Evolutionary conservation across 2,113 vertebrate genomes (phyloP).

Genomic region (Pitta sordida): DNA sequence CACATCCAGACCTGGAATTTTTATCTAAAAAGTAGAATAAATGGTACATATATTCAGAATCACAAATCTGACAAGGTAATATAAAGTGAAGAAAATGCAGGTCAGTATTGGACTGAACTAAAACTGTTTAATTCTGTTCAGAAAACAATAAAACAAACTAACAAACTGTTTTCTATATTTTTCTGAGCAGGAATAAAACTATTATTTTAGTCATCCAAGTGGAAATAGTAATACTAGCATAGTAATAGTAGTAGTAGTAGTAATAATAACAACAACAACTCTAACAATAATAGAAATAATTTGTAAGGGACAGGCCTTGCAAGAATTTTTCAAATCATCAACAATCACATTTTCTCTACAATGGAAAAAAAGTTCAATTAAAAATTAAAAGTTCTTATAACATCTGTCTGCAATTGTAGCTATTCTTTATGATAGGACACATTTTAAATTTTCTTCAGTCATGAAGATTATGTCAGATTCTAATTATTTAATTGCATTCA

Average conservation of each 20-base stretch:
- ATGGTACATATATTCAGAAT: background rate
- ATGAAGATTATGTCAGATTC: background rate
- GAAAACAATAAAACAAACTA: background rate
- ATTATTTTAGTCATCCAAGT: background rate
- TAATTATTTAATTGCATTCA: background rate
- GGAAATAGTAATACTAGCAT: background rate
- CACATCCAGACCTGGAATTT: background rate
- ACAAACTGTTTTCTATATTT: background rate
- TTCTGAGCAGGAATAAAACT: background rate
- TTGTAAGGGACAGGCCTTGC: background rate
- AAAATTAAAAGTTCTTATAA: background rate
- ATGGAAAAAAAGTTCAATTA: background rate
- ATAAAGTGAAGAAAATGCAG: background rate
- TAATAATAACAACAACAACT: no score
- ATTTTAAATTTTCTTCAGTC: background rate
- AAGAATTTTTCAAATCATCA: background rate
- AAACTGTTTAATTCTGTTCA: background rate
- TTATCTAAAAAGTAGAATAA: background rate
- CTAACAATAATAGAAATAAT: no score
- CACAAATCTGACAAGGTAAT: background rate
- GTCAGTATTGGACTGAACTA: background rate
- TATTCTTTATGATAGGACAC: background rate
- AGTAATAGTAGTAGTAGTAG: background rate
- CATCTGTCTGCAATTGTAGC: background rate
- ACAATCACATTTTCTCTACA: background rate